phyloP scores from a whole-genome alignment of 2,113 vertebrate species.

The Chitala chitala region DNA sequence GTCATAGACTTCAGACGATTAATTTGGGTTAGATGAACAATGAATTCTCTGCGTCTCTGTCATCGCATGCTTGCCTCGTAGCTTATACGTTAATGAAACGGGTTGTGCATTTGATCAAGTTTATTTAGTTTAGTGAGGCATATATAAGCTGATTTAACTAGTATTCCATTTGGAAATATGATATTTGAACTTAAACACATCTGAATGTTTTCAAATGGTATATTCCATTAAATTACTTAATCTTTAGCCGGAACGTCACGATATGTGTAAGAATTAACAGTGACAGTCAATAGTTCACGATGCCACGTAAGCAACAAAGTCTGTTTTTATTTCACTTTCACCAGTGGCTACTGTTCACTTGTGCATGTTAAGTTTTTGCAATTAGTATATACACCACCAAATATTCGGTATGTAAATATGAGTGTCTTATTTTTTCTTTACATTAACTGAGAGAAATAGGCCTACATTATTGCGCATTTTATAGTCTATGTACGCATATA shows the following conservation, averaged over 20 bases:
- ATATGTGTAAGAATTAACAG: not conserved
- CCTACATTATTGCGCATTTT: constrained; percentile 18
- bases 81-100: not conserved
- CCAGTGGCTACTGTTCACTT: no score
- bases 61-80: not conserved
- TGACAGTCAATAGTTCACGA: not conserved
- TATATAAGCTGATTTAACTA: not conserved
- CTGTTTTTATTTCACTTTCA: not conserved
- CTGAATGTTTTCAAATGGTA: not conserved
- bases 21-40: constrained; percentile 2
- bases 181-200: not conserved
- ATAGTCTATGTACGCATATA: constrained; percentile 34
- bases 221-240: not conserved
- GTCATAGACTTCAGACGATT: not conserved
- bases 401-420: no score
- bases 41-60: not conserved
- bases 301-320: not conserved
- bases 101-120: not conserved
- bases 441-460: not conserved
- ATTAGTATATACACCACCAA: no score
- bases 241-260: not conserved
- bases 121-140: not conserved
- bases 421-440: no score
- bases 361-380: no score
- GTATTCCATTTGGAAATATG: not conserved